These are phyloP conservation scores for Anolis carolinensis DNA, from an alignment of 2,113 vertebrate species.

Conservation along the genomic window DNA sequence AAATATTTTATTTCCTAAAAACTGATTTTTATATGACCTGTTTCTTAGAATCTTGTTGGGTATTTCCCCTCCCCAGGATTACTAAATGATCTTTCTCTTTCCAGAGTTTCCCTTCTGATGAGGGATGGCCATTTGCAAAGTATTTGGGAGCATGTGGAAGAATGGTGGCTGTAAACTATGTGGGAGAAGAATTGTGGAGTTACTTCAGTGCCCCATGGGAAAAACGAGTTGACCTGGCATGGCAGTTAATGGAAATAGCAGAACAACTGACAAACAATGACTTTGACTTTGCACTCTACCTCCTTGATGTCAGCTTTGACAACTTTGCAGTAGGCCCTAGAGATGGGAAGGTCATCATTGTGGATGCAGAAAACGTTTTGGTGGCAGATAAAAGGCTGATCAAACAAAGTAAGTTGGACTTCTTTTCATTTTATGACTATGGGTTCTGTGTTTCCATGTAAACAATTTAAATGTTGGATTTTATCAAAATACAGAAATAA, in stretches of 20 bases:
- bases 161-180: constrained; percentile 97
- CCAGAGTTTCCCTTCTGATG: constrained; percentile 97
- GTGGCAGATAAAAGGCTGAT: constrained; percentile 97
- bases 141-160: constrained; percentile 97
- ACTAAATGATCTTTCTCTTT: neutral
- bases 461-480: neutral
- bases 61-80: neutral
- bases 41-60: neutral
- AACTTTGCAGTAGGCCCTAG: constrained; percentile 97
- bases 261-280: constrained; percentile 99
- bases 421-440: neutral
- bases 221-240: constrained; percentile 94
- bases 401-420: constrained; percentile 92
- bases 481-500: neutral
- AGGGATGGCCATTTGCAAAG: constrained; percentile 98
- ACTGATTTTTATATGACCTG: neutral
- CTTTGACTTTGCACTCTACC: constrained; percentile 99
- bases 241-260: constrained; percentile 97
- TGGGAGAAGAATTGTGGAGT: constrained; percentile 98
- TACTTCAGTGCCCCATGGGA: constrained; percentile 96
- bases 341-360: constrained; percentile 96
- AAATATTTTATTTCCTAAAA: no score
- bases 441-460: constrained; percentile 11
- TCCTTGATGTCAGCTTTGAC: constrained; percentile 98
- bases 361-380: constrained; percentile 98